Base-by-base conservation (phyloP, 2,113 vertebrate genomes). In the Maccullochella peelii region DNA sequence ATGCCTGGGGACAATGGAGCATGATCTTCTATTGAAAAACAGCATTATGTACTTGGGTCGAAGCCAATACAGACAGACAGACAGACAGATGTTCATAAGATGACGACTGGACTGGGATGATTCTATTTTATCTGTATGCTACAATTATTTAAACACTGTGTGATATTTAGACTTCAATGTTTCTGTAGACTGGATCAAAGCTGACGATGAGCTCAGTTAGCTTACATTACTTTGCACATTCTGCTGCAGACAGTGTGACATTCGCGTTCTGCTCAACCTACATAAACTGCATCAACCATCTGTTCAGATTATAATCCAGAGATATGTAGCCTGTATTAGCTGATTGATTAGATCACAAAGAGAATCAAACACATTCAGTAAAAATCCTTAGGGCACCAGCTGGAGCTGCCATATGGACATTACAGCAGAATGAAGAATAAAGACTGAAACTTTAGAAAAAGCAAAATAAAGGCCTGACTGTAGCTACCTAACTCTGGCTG, bases 1-100 rank as follows among this genome's bases (percentile, higher is more conserved):
- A 20, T 11, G 11, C 1, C 67, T 52, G 25, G 16, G 52, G 33
- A 50, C 10, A 23, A 16, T 1, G 8, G 14, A 54, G 52, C 61
- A 47, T 15, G 38, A 25, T 25, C 36, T 20, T 30, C 52, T 25
- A 25, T 8, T 40, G 40, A 61, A 9, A 63, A 12, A 27, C 36
- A 77, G 47, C 23, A 59, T 2, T 3, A 18, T 30, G 25, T 49
- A 49, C 47, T 18, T 10, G 40, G 8, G 6, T 42, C 40, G 10
- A 42, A 71, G 70, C n/a, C 8, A 21, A 78, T 14, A 33, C 18
- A 58, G 65, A 49, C 11, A 49, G 73, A 74, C 33, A 52, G 44
- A 30, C 20, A 73, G 14, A 42, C n/a, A 49, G 47, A 49, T 49
- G 44, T 14, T 47, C 12, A 47, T 47, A 47, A 47, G 15, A 1